A percentile compares a stretch with the other conserved stretches of the same genome.
Evolutionary conservation across 2,888 invertebrate species (phyloP).

Genomic region (Tortrix viridana): DNA sequence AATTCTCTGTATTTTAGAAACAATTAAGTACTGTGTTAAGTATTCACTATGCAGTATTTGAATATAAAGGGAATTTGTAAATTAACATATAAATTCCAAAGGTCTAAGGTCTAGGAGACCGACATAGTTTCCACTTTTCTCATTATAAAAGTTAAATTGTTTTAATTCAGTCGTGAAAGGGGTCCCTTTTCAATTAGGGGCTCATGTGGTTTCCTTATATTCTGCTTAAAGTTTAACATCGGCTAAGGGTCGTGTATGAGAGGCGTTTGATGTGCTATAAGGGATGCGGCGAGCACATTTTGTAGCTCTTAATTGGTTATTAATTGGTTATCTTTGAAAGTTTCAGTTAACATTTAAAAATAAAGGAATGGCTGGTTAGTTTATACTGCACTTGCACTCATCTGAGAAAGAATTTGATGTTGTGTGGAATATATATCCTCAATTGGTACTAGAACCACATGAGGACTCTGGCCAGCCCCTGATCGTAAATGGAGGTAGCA

Average conservation of each 20-base stretch:
- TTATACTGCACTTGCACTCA: no score
- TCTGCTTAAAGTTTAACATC: conserved; percentile 62
- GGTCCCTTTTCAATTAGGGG: conserved; percentile 65
- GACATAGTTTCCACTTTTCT: conserved; percentile 36
- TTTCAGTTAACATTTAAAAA: not conserved
- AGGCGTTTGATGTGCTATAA: conserved; percentile 56
- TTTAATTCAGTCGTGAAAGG: conserved; percentile 60
- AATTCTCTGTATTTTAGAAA: no score
- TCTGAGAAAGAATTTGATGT: no score
- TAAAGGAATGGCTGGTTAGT: not conserved
- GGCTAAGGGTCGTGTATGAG: conserved; percentile 50
- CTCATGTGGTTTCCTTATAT: conserved; percentile 58
- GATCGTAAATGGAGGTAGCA: no score
- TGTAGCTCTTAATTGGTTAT: conserved; percentile 24
- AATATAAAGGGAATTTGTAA: not conserved
- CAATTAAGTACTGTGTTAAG: not conserved
- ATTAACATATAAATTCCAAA: conserved; percentile 1
- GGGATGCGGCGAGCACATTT: conserved; percentile 25
- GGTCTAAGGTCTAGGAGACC: not conserved
- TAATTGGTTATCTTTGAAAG: not conserved
- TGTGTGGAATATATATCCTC: no score
- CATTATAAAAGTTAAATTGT: conserved; percentile 44
- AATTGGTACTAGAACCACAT: no score
- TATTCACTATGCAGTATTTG: not conserved
- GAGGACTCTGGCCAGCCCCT: no score